Conservation (phyloP, 2,797 vertebrate species). For the Catostomus latipinnis region DNA sequence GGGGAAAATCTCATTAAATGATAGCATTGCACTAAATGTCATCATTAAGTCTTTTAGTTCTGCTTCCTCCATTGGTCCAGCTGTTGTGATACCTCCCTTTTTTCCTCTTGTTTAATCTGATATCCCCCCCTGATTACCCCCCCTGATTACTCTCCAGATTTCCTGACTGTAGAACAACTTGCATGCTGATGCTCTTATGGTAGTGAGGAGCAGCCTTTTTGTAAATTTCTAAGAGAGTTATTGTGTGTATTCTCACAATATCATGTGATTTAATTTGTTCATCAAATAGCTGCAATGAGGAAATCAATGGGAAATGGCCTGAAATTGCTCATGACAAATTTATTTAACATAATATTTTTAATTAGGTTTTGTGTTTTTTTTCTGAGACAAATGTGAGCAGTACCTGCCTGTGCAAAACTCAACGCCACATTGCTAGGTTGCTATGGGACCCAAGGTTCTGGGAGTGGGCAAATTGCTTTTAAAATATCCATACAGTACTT, state of each 20-base stretch:
- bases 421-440: too few species aligned
- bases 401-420: too few species aligned
- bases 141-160: conserved; percentile 28
- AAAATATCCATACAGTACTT: too few species aligned
- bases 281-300: not conserved
- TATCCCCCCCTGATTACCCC: conserved; percentile 28
- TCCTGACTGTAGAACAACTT: conserved; percentile 13
- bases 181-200: conserved; percentile 17
- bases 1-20: conserved; percentile 45
- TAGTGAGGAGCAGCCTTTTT: not conserved
- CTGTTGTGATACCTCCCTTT: conserved; percentile 36
- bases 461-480: too few species aligned
- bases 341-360: too few species aligned
- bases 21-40: conserved; percentile 35
- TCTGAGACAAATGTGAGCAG: too few species aligned
- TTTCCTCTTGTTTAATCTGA: conserved; percentile 41
- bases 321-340: too few species aligned
- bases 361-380: too few species aligned
- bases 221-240: too few species aligned
- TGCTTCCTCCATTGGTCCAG: conserved; percentile 37
- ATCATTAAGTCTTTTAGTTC: conserved; percentile 37
- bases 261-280: too few species aligned
- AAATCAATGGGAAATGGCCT: not conserved
- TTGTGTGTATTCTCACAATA: too few species aligned
- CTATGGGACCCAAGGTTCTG: too few species aligned